phyloP scores from a whole-genome alignment of 1,140 invertebrate species.

The Episyrphus balteatus region DNA sequence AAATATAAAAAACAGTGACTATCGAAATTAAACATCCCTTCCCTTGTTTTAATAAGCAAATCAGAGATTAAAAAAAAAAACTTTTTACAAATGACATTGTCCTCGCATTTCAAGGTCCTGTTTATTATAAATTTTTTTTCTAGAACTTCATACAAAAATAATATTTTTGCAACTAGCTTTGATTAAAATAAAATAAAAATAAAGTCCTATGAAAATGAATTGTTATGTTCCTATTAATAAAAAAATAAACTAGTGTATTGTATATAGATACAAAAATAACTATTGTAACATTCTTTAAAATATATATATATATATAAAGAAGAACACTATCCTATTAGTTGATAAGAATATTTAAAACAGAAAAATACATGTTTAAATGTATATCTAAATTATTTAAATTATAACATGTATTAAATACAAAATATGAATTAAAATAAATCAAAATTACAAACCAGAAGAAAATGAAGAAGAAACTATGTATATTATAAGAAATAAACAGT shows the following conservation, averaged over 20 bases:
- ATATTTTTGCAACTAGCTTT: not conserved
- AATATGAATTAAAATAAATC: slow-evolving; percentile 1
- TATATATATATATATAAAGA: too few relatives aligned
- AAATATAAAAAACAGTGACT: too few relatives aligned
- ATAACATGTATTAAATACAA: slow-evolving; percentile 1
- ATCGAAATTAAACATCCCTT: too few relatives aligned
- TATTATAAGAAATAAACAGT: not conserved
- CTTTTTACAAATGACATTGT: too few relatives aligned
- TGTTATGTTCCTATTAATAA: not conserved
- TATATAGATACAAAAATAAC: not conserved
- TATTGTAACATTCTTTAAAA: not conserved
- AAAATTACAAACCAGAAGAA: not conserved
- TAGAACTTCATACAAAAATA: not conserved
- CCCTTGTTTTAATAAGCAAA: too few relatives aligned
- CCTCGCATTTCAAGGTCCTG: too few relatives aligned
- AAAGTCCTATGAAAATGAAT: not conserved
- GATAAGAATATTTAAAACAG: too few relatives aligned
- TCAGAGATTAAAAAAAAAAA: too few relatives aligned
- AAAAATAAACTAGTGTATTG: not conserved
- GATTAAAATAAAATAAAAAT: not conserved
- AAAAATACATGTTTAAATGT: not conserved
- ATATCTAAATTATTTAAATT: too few relatives aligned
- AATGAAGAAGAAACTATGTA: not conserved
- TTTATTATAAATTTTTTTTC: too few relatives aligned
- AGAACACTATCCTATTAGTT: too few relatives aligned